These are phyloP conservation scores for Meteorus colon DNA, from an alignment of 2,888 invertebrate species.

Conservation along the genomic window DNA sequence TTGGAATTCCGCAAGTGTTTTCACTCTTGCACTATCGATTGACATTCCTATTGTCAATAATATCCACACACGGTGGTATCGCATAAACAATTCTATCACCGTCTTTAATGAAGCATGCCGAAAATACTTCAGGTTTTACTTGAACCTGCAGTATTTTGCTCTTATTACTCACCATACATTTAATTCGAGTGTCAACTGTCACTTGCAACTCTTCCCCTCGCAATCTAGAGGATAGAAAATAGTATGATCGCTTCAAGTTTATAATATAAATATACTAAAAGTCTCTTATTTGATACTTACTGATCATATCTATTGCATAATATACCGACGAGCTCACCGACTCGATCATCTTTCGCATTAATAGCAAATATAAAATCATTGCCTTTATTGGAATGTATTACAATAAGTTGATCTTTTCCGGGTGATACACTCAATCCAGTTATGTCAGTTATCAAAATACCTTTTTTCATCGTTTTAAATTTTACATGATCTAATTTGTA, in stretches of 20 bases:
- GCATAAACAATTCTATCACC: constrained; percentile 74
- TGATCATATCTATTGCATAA: constrained; percentile 84
- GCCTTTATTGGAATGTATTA: constrained; percentile 88
- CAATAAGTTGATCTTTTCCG: constrained; percentile 89
- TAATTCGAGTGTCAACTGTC: constrained; percentile 82
- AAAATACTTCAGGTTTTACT: constrained; percentile 75
- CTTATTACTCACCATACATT: constrained; percentile 91
- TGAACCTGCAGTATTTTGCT: constrained; percentile 78
- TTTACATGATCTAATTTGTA: constrained; percentile 91
- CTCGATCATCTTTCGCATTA: constrained; percentile 80
- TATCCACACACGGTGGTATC: constrained; percentile 74
- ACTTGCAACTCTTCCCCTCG: constrained; percentile 83
- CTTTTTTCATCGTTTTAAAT: constrained; percentile 91
- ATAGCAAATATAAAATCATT: constrained; percentile 94
- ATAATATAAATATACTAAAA: constrained; percentile 19
- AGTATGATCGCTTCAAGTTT: constrained; percentile 5
- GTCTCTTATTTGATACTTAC: constrained; percentile 76
- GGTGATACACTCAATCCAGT: constrained; percentile 91
- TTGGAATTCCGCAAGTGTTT: neutral
- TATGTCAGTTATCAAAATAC: constrained; percentile 87
- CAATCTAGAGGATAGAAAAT: constrained; percentile 75
- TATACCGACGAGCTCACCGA: constrained; percentile 91
- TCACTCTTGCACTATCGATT: constrained; percentile 52
- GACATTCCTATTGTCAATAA: constrained; percentile 71
- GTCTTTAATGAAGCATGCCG: constrained; percentile 75